A percentile compares a stretch with the other conserved stretches of the same genome.
These are phyloP conservation scores for Numenius arquata DNA, from an alignment of 2,113 vertebrate species.

Conservation along the genomic window DNA sequence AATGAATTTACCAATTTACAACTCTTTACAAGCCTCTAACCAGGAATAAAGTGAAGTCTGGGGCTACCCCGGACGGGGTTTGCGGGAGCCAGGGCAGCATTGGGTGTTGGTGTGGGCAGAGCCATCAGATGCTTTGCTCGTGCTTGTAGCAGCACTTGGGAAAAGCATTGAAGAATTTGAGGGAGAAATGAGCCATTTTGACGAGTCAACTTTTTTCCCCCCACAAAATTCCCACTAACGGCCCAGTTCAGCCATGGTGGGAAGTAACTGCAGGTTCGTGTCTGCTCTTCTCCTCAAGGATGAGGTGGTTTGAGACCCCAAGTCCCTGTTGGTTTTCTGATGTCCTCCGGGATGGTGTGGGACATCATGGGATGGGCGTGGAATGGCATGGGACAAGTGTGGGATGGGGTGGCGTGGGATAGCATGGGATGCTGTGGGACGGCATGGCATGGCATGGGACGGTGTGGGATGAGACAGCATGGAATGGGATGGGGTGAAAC, in stretches of 20 bases:
- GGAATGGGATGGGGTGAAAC: fast-evolving
- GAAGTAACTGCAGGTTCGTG: fast-evolving
- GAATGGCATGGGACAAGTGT: fast-evolving
- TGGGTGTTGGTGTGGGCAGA: neutral
- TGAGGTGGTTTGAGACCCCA: neutral
- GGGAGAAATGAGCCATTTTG: neutral
- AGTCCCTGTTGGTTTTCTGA: neutral
- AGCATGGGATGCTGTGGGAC: fast-evolving
- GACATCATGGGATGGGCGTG: fast-evolving
- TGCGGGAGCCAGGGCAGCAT: fast-evolving
- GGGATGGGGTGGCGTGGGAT: fast-evolving
- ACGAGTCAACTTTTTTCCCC: fast-evolving
- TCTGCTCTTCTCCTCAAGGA: neutral
- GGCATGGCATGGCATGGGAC: fast-evolving
- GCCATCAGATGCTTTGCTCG: neutral
- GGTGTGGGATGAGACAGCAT: fast-evolving
- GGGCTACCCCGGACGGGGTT: neutral
- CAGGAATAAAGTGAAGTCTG: fast-evolving
- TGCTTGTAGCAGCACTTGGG: neutral
- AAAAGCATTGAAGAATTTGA: neutral
- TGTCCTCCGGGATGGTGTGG: neutral
- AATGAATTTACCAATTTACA: neutral
- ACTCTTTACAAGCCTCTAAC: neutral
- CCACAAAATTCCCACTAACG: neutral
- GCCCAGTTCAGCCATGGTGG: neutral